A percentile compares a stretch with the other conserved stretches of the same genome.
Conservation (phyloP, 2,888 invertebrate genomes). For the Lasioglossum oenotherae region DNA sequence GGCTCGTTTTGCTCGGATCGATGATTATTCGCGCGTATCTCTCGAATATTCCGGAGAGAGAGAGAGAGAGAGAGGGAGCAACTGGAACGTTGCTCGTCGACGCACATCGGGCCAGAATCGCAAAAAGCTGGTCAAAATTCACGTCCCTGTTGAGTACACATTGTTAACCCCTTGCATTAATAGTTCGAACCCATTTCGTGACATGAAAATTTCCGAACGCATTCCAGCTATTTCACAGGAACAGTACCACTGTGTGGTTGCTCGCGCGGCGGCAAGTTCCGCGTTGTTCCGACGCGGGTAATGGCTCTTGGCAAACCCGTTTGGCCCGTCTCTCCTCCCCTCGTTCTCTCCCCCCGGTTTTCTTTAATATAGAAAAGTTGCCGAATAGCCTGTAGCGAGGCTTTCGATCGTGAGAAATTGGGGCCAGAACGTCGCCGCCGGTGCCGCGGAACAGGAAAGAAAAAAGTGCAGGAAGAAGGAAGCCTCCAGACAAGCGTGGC, state of each 20-base stretch:
- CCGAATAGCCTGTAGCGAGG: conserved; percentile 45
- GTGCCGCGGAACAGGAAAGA: conserved; percentile 30
- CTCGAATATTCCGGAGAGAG: background rate
- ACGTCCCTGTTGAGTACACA: background rate
- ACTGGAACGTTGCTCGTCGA: background rate
- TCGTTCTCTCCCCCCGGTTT: background rate
- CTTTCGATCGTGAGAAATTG: conserved; percentile 70
- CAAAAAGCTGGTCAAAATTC: background rate
- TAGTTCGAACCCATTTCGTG: background rate
- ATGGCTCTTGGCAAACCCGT: conserved; percentile 27
- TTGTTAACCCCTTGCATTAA: background rate
- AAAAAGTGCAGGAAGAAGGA: conserved; percentile 37
- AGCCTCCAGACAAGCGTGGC: conserved; percentile 70
- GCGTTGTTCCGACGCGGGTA: background rate
- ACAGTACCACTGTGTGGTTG: too few species aligned
- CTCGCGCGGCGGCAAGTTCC: background rate
- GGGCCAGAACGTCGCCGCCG: conserved; percentile 60
- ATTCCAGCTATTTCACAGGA: background rate
- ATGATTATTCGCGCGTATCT: conserved; percentile 15
- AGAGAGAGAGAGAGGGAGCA: background rate
- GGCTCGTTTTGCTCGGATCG: conserved; percentile 11
- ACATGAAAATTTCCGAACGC: background rate
- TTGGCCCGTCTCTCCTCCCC: background rate
- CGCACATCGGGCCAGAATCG: background rate
- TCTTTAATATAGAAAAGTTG: conserved; percentile 45